Evolutionary conservation across 2,797 vertebrate species (phyloP).

Genomic region (Pogoniulus pusillus): DNA sequence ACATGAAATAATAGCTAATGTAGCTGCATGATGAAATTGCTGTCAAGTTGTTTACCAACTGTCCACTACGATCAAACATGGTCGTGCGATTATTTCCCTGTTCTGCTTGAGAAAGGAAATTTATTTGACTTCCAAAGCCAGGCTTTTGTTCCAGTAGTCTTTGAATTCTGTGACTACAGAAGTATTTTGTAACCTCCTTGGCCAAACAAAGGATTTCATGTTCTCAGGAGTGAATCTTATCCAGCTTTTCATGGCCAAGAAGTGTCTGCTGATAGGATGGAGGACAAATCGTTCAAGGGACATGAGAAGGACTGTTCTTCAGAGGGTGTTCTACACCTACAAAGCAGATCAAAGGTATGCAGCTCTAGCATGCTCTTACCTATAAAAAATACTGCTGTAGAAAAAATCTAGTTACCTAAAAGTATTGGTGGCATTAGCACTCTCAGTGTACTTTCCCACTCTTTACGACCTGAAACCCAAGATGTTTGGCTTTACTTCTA

Average conservation of each 20-base stretch:
- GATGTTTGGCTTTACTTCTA: neutral
- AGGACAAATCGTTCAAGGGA: neutral
- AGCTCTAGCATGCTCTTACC: neutral
- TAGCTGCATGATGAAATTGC: conserved; percentile 34
- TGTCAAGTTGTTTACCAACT: conserved; percentile 63
- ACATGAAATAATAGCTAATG: conserved; percentile 30
- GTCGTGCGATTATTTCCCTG: conserved; percentile 22
- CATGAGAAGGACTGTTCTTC: neutral
- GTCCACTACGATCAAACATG: conserved; percentile 26
- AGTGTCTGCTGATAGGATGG: neutral
- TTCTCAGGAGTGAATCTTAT: neutral
- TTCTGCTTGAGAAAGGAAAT: neutral
- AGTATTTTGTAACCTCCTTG: neutral
- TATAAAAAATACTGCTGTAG: neutral
- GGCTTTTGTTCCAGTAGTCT: conserved; percentile 1
- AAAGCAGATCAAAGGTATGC: neutral
- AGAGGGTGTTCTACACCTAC: neutral
- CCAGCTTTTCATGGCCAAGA: neutral
- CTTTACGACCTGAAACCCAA: neutral
- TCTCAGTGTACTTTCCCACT: neutral
- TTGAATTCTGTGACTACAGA: conserved; percentile 6
- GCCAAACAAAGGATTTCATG: neutral
- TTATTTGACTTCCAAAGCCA: conserved; percentile 18
- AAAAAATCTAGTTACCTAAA: neutral
- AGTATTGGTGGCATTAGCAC: neutral